Conservation (phyloP, 2,888 invertebrate species). For the Pharmacophagus antenor region DNA sequence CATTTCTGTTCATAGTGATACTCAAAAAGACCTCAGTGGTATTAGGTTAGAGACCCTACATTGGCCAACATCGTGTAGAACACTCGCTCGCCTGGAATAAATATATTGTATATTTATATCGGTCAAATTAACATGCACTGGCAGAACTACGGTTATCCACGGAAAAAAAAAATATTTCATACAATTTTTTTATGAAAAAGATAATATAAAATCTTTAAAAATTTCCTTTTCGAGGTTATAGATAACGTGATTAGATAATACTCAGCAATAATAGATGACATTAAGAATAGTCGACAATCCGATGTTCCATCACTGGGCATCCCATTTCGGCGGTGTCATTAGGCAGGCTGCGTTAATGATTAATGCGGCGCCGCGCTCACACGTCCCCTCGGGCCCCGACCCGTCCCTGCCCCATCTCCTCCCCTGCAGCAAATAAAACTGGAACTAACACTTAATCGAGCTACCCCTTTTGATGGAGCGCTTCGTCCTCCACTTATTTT, state of each 20-base stretch:
- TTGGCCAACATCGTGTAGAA: too few relatives aligned
- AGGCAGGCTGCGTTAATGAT: constrained; percentile 79
- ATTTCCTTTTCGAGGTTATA: constrained; percentile 36
- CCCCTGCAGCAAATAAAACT: constrained; percentile 69
- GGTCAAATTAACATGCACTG: too few relatives aligned
- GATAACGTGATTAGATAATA: constrained; percentile 38
- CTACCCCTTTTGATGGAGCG: constrained; percentile 78
- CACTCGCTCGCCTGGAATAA: too few relatives aligned
- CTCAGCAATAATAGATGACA: too few relatives aligned
- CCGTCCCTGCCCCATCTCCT: constrained; percentile 29
- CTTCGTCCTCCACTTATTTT: constrained; percentile 59
- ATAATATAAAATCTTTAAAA: too few relatives aligned
- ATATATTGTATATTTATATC: too few relatives aligned
- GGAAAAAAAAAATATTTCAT: too few relatives aligned
- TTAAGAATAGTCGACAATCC: constrained; percentile 45
- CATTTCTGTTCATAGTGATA: too few relatives aligned
- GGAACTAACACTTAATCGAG: constrained; percentile 75
- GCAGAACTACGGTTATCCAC: too few relatives aligned
- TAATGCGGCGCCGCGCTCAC: constrained; percentile 76
- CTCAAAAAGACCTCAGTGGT: too few relatives aligned
- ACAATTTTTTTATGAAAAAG: too few relatives aligned
- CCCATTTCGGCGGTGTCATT: constrained; percentile 79
- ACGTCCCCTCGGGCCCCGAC: constrained; percentile 47
- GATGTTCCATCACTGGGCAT: constrained; percentile 52
- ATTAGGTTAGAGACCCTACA: too few relatives aligned